Conservation (phyloP, 2,113 vertebrate species). For the Tapirus terrestris region DNA sequence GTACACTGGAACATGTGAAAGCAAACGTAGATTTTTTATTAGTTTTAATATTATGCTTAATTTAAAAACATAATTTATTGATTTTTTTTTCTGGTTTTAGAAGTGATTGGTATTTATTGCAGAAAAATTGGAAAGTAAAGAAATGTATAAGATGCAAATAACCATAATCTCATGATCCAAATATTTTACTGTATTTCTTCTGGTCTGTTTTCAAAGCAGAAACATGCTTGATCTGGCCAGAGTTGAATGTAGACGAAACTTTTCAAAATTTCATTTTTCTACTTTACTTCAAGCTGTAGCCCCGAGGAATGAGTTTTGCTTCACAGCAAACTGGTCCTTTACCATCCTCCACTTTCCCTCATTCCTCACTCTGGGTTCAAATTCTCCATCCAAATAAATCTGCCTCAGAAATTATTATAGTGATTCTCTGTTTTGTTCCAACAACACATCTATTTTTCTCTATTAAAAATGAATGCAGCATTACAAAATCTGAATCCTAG, state of each 20-base stretch:
- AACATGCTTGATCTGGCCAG: background rate
- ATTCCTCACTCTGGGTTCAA: background rate
- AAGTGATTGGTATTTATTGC: background rate
- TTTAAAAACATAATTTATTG: background rate
- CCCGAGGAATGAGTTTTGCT: background rate
- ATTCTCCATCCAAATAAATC: background rate
- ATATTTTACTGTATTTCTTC: background rate
- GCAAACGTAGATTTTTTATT: background rate
- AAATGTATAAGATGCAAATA: background rate
- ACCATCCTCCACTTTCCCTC: background rate
- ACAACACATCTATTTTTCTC: background rate
- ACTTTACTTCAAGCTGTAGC: background rate
- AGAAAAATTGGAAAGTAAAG: background rate
- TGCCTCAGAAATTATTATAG: background rate
- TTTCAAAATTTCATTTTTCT: constrained; percentile 36
- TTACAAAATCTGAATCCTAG: background rate
- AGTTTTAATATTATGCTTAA: background rate
- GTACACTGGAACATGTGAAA: background rate
- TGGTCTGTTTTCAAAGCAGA: background rate
- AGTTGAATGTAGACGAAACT: background rate
- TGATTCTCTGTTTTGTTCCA: background rate
- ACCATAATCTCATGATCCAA: background rate
- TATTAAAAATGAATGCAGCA: background rate
- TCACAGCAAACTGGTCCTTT: background rate
- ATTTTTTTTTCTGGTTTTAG: background rate